Evolutionary conservation across 2,113 vertebrate species (phyloP).

Genomic region (Diadophis punctatus): DNA sequence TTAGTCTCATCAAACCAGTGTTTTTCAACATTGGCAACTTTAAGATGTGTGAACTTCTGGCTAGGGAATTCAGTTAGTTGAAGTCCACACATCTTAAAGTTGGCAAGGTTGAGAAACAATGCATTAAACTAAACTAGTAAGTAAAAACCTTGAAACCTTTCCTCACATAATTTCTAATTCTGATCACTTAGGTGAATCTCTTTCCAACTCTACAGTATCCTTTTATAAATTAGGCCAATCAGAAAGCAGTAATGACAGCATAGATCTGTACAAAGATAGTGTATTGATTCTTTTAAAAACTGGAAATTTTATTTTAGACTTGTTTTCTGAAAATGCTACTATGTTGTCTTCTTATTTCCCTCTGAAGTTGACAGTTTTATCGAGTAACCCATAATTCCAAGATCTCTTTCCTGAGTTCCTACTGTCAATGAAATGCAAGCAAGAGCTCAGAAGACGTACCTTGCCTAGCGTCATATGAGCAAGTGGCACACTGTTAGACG

Average conservation of each 20-base stretch:
- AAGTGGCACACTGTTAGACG: background rate
- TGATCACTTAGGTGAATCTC: background rate
- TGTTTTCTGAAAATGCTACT: background rate
- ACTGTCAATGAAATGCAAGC: background rate
- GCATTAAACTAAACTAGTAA: background rate
- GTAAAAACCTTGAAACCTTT: background rate
- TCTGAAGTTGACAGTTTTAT: background rate
- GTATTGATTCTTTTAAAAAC: background rate
- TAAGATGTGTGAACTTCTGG: background rate
- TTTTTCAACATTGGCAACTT: background rate
- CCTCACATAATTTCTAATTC: background rate
- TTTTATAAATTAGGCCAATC: background rate
- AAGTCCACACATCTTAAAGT: background rate
- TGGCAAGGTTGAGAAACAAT: background rate
- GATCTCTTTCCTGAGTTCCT: too few relatives aligned
- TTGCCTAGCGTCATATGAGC: background rate
- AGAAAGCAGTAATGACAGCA: background rate
- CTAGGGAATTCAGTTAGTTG: background rate
- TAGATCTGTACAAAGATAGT: background rate
- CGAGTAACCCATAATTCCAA: background rate
- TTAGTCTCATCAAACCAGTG: background rate
- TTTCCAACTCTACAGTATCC: background rate
- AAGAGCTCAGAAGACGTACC: background rate
- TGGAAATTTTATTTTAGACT: background rate
- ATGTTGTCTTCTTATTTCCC: background rate